Conservation (phyloP, 2,888 invertebrate genomes). For the Caenorhabditis wallacei region DNA sequence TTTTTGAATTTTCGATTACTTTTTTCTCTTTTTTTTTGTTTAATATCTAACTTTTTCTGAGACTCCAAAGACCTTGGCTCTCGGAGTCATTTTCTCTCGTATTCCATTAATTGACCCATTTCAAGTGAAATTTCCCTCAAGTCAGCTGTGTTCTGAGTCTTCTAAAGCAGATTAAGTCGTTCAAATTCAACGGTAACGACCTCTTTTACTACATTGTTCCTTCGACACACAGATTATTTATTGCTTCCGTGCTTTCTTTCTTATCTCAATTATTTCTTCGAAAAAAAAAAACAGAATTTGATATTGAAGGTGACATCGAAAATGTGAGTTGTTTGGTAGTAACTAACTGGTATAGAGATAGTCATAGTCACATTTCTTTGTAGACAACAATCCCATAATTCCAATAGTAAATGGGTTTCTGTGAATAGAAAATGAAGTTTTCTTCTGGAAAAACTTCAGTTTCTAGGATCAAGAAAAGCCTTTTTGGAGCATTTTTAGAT, state of each 20-base stretch:
- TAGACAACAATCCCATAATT: slow-evolving; percentile 15
- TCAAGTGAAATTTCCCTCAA: slow-evolving; percentile 11
- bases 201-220: slow-evolving; percentile 47
- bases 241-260: slow-evolving; percentile 26
- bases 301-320: background rate
- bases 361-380: background rate
- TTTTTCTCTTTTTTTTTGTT: slow-evolving; percentile 21
- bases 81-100: slow-evolving; percentile 37
- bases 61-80: background rate
- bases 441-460: background rate
- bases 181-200: slow-evolving; percentile 49
- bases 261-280: slow-evolving; percentile 8
- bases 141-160: slow-evolving; percentile 44
- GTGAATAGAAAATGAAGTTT: slow-evolving; percentile 12
- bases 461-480: too few relatives aligned
- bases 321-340: too few relatives aligned
- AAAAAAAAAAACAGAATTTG: slow-evolving; percentile 4
- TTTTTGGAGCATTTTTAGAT: too few relatives aligned
- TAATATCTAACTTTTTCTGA: slow-evolving; percentile 6
- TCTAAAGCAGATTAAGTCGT: slow-evolving; percentile 20
- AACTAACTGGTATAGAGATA: background rate
- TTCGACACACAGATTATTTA: slow-evolving; percentile 50
- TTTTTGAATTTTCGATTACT: slow-evolving; percentile 34
- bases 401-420: slow-evolving; percentile 11
- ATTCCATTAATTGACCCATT: slow-evolving; percentile 62